A percentile compares a stretch with the other conserved stretches of the same genome.
These are phyloP conservation scores for Drosophila watanabei DNA, from an alignment of 1,140 invertebrate genomes.

Conservation along the genomic window DNA sequence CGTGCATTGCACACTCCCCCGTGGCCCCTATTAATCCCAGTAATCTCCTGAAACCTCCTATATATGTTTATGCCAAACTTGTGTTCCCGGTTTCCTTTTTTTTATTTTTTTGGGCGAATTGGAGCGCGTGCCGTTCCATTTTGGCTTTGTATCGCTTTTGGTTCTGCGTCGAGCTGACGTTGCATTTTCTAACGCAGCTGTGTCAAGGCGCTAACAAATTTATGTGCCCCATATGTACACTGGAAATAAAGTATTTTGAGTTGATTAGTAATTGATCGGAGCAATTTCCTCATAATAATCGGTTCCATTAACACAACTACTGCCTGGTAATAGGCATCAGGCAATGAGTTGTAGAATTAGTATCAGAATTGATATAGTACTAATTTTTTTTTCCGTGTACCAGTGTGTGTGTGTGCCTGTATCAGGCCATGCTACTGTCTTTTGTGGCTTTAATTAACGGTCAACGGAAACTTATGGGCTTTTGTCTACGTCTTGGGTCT, in stretches of 20 bases:
- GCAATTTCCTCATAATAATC: neutral
- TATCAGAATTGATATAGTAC: no score
- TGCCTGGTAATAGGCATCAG: neutral
- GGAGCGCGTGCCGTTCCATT: constrained; percentile 64
- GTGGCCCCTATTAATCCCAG: neutral
- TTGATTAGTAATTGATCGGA: neutral
- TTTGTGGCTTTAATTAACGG: constrained; percentile 81
- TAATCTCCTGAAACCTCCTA: constrained; percentile 1
- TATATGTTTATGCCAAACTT: constrained; percentile 5
- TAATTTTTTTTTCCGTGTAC: neutral
- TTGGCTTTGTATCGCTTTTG: constrained; percentile 26
- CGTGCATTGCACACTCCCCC: constrained; percentile 3
- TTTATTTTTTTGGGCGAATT: constrained; percentile 41
- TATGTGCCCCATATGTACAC: constrained; percentile 56
- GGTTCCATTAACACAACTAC: neutral
- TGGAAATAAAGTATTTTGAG: neutral
- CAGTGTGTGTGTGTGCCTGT: constrained; percentile 16
- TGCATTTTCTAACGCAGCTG: constrained; percentile 63
- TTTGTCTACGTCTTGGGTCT: constrained; percentile 56
- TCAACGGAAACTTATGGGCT: constrained; percentile 80
- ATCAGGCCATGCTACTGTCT: constrained; percentile 48
- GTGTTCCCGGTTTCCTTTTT: constrained; percentile 5
- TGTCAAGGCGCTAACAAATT: constrained; percentile 75
- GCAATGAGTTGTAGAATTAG: no score
- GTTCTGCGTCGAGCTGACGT: constrained; percentile 9